Evolutionary conservation across 2,113 vertebrate genomes (phyloP), one percentile per base, ranked within the genome.

Genomic region (Marcusenius ussheri): DNA sequence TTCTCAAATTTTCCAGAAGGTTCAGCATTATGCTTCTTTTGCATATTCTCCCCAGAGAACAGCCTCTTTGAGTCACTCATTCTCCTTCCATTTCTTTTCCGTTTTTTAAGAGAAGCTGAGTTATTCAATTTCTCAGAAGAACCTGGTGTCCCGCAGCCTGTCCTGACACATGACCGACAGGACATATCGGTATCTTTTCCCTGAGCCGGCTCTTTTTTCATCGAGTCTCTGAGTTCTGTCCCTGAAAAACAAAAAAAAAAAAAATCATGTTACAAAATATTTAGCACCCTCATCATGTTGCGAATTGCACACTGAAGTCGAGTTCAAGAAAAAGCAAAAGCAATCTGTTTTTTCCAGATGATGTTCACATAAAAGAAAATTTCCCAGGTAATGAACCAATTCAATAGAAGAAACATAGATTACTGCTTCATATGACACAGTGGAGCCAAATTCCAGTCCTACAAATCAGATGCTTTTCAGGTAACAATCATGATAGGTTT

Each of bases 41-140:
- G 94, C 35, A 89, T 89, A 62, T 83, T 85, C 31, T 91, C 84
- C n/a, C 93, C 92, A 13, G 95, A 90, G 93, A 96, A 94, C 49
- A 2, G 80, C 5, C 77, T 91, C 85, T 94, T 94, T 0, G 91
- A 95, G 45, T 91, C 91, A 88, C 91, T 93, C 92, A 93, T 95
- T 1, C 94, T 91, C 85, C 93, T 94, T 89, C 94, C 93, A 89
- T 93, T 95, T 66, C 83, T 91, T 89, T 90, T 91, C 10, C 47
- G 89, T 15, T 31, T 92, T 56, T 89, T 91, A 74, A 91, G 89
- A 66, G 50, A 56, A 0, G 89, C 58, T 2, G 51, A 45, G n/a
- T 31, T 70, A 84, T 91, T 80, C 2, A n/a, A 7, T 6, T 13
- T 27, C 80, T 50, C 89, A 27, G 35, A 51, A 0, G 77, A 24